Percentiles rank a stretch among this genome's conserved stretches.
phyloP scores from a whole-genome alignment of 2,797 vertebrate genomes.

The Kryptopterus vitreolus region DNA sequence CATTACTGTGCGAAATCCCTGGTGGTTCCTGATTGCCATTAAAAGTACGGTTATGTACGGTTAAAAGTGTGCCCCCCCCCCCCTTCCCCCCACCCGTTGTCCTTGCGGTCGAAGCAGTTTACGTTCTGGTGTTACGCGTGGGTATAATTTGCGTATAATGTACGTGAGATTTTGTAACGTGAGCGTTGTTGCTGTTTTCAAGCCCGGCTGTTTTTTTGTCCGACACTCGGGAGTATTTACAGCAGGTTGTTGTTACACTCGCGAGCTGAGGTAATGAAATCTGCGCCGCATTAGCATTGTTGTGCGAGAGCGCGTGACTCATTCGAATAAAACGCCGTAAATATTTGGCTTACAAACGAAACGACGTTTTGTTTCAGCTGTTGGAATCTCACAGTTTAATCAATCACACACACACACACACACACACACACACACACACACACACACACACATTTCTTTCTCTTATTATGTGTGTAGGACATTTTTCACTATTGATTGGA shows the following conservation, averaged over 20 bases:
- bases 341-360: background rate
- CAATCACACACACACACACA: conserved; percentile 26
- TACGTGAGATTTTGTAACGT: too few relatives aligned
- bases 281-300: conserved; percentile 16
- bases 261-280: conserved; percentile 14
- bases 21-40: background rate
- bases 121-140: too few relatives aligned
- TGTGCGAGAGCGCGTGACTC: conserved; percentile 10
- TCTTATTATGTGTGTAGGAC: conserved; percentile 20
- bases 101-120: background rate
- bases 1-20: too few relatives aligned
- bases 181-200: background rate
- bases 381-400: conserved; percentile 36
- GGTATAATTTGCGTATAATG: too few relatives aligned
- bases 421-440: conserved; percentile 29
- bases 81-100: too few relatives aligned
- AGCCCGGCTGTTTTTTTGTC: background rate
- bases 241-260: background rate
- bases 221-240: background rate
- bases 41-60: too few relatives aligned
- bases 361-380: conserved; percentile 11
- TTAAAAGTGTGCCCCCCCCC: too few relatives aligned
- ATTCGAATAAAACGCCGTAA: conserved; percentile 25
- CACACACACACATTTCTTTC: conserved; percentile 12
- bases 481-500: conserved; percentile 43